These are phyloP conservation scores for Myotis yumanensis DNA, from an alignment of 2,113 vertebrate species.

Conservation along the genomic window DNA sequence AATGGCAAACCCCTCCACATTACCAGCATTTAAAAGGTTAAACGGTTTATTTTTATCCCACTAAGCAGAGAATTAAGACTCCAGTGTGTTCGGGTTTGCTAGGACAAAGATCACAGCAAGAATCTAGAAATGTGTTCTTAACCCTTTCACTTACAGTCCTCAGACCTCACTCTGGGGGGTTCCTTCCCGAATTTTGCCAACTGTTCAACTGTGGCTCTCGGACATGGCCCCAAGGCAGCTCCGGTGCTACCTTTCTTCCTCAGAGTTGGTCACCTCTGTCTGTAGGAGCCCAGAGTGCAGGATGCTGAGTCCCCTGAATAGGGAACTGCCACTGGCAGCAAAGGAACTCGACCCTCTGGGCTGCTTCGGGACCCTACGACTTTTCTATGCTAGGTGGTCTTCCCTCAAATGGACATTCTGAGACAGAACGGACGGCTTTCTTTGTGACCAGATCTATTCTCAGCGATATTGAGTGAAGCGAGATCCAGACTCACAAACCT, in stretches of 20 bases:
- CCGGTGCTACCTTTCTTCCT: background rate
- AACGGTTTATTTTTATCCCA: slow-evolving; percentile 68
- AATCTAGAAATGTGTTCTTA: slow-evolving; percentile 45
- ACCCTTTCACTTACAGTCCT: slow-evolving; percentile 35
- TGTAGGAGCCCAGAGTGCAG: background rate
- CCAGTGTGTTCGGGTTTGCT: background rate
- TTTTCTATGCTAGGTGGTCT: background rate
- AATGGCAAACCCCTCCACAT: slow-evolving; percentile 50
- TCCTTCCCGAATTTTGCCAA: slow-evolving; percentile 30
- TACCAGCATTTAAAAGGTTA: slow-evolving; percentile 75
- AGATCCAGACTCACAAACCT: background rate
- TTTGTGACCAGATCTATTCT: slow-evolving; percentile 19
- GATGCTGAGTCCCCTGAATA: background rate
- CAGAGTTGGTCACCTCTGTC: background rate
- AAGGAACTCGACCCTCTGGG: background rate
- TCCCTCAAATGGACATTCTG: slow-evolving; percentile 30
- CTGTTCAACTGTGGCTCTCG: background rate
- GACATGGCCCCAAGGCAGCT: background rate
- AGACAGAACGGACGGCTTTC: slow-evolving; percentile 19
- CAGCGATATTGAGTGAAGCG: background rate
- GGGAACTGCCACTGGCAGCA: background rate
- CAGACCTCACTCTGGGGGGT: background rate
- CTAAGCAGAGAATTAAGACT: background rate
- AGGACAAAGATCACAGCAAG: slow-evolving; percentile 57
- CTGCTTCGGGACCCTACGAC: background rate